A percentile compares a stretch with the other conserved stretches of the same genome.
Evolutionary conservation across 2,113 vertebrate genomes (phyloP).

Genomic region (Pangasianodon hypophthalmus): DNA sequence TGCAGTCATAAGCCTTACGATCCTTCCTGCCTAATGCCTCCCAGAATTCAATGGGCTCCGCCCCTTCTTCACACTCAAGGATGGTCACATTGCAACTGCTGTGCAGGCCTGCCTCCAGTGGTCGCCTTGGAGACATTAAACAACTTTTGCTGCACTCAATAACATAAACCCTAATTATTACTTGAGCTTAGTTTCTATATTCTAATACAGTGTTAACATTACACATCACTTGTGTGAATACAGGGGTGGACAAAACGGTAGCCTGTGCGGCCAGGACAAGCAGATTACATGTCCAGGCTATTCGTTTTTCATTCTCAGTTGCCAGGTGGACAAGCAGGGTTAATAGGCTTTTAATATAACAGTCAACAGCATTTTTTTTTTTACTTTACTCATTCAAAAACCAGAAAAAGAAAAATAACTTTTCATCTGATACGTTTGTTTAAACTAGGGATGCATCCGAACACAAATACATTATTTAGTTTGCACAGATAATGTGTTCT

Average conservation of each 20-base stretch:
- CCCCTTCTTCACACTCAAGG: slow-evolving; percentile 84
- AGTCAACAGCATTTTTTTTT: background rate
- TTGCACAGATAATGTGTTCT: background rate
- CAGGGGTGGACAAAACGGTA: too few species aligned
- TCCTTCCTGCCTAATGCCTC: slow-evolving; percentile 82
- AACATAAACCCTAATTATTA: background rate
- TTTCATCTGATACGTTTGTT: background rate
- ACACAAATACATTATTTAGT: background rate
- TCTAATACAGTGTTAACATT: background rate
- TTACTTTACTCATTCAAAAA: background rate
- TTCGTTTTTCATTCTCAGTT: background rate
- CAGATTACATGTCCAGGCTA: background rate
- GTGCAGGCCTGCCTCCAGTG: slow-evolving; percentile 83
- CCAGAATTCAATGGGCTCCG: slow-evolving; percentile 84
- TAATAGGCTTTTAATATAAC: background rate
- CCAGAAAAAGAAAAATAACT: background rate
- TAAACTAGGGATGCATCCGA: too few species aligned
- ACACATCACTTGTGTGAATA: background rate
- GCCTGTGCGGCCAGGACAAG: background rate
- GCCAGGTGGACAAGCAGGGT: background rate
- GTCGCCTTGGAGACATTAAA: slow-evolving; percentile 70
- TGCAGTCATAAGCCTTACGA: slow-evolving; percentile 87
- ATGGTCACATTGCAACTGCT: slow-evolving; percentile 86
- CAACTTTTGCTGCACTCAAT: background rate
- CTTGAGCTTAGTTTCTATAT: background rate